These are phyloP conservation scores for Pedetes capensis DNA, from an alignment of 2,113 vertebrate genomes.

Conservation along the genomic window DNA sequence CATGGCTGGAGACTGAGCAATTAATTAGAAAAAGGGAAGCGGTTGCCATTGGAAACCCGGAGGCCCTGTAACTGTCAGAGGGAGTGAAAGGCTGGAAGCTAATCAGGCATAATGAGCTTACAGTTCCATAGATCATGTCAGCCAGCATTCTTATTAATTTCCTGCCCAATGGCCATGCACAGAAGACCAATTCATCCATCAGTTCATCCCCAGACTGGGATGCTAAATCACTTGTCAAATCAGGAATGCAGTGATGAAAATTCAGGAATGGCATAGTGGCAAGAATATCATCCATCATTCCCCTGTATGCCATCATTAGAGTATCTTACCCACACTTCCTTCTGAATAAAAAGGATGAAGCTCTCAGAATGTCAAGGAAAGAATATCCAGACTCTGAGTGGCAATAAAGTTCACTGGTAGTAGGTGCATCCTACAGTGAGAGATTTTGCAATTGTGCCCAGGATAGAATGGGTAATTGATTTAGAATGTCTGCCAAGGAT, in stretches of 20 bases:
- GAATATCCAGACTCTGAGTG: not conserved
- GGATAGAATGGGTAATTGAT: not conserved
- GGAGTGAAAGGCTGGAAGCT: slow-evolving; percentile 68
- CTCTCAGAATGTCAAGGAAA: not conserved
- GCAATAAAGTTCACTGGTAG: not conserved
- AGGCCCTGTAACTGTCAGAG: slow-evolving; percentile 67
- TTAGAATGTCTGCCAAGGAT: not conserved
- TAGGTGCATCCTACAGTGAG: not conserved
- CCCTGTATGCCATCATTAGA: not conserved
- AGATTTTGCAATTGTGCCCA: not conserved
- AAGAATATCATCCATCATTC: slow-evolving; percentile 24
- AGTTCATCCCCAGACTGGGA: slow-evolving; percentile 42
- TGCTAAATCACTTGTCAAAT: slow-evolving; percentile 57
- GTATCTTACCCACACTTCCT: slow-evolving; percentile 26
- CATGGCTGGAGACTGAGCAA: slow-evolving; percentile 44
- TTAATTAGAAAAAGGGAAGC: slow-evolving; percentile 59
- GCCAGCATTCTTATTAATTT: slow-evolving; percentile 75
- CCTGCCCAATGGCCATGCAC: slow-evolving; percentile 61
- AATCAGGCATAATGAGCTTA: slow-evolving; percentile 75
- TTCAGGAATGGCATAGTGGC: slow-evolving; percentile 49
- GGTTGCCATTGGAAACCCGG: slow-evolving; percentile 60
- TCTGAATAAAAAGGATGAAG: not conserved
- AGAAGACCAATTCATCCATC: slow-evolving; percentile 71
- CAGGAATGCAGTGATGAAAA: slow-evolving; percentile 54
- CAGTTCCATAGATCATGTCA: slow-evolving; percentile 73